phyloP scores from a whole-genome alignment of 2,113 vertebrate species.

The Pygoscelis antarcticus region DNA sequence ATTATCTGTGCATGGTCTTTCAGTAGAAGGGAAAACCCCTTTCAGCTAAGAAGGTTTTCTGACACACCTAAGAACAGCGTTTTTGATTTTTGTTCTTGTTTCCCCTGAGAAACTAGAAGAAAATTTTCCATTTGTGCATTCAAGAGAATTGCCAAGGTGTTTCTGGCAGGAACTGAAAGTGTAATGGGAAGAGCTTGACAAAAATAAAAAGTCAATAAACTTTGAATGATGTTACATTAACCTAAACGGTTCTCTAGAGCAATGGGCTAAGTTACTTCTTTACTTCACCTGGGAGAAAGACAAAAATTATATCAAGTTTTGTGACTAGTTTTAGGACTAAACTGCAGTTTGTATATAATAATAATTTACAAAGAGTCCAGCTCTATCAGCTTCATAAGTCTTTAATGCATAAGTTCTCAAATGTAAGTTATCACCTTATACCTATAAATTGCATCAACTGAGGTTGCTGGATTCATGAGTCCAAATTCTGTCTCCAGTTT shows the following conservation, averaged over 20 bases:
- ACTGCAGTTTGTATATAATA: background rate
- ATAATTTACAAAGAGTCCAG: background rate
- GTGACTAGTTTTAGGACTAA: background rate
- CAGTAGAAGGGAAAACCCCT: background rate
- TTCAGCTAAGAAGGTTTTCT: background rate
- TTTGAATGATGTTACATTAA: background rate
- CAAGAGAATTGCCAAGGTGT: background rate
- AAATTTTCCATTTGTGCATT: background rate
- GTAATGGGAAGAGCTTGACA: background rate
- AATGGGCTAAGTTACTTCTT: background rate
- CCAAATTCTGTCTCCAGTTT: background rate
- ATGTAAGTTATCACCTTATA: background rate
- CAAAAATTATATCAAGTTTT: background rate
- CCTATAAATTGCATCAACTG: background rate
- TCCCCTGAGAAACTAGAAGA: background rate
- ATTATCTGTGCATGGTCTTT: background rate
- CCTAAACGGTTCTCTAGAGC: conserved; percentile 46
- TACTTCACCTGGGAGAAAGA: conserved; percentile 26
- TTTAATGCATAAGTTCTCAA: background rate
- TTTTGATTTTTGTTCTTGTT: background rate
- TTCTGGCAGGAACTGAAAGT: background rate
- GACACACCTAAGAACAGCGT: background rate
- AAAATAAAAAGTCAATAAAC: background rate
- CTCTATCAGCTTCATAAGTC: background rate
- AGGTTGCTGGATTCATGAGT: background rate